A percentile compares a stretch with the other conserved stretches of the same genome.
Conservation (phyloP, 1,140 invertebrate genomes). For the Protaetia brevitarsis region DNA sequence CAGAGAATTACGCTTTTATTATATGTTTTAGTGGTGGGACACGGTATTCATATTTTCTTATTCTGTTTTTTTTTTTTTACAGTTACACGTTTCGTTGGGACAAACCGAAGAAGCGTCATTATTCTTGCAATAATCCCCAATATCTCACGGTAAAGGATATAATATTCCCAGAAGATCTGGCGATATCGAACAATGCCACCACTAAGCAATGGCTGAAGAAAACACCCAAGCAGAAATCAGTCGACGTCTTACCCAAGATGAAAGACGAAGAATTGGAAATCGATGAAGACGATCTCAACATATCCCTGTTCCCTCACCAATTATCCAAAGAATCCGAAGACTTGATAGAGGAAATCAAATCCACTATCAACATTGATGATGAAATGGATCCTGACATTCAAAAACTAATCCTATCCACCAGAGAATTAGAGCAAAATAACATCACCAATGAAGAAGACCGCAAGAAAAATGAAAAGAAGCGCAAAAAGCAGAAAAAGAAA, state of each 20-base stretch:
- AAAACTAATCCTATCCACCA: background rate
- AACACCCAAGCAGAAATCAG: conserved; percentile 30
- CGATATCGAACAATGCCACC: conserved; percentile 31
- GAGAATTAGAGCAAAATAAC: background rate
- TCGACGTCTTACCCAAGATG: background rate
- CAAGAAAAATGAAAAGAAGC: conserved; percentile 25
- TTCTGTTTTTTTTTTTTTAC: background rate
- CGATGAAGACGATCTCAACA: background rate
- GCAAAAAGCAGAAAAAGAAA: conserved; percentile 21
- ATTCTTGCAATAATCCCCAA: background rate
- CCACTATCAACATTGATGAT: background rate
- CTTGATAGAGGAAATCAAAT: background rate
- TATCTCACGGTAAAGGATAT: conserved; percentile 19
- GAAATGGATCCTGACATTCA: conserved; percentile 25
- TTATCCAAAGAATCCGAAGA: conserved; percentile 6
- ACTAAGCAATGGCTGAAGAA: conserved; percentile 34
- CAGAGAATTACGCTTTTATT: too few species aligned
- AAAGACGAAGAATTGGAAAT: background rate
- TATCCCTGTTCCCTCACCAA: conserved; percentile 4
- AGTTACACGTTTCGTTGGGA: conserved; percentile 21
- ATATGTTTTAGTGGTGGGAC: too few species aligned
- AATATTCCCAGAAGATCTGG: conserved; percentile 15
- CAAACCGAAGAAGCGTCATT: conserved; percentile 1
- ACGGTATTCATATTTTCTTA: too few species aligned
- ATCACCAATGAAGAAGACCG: background rate